Percentiles rank a stretch among this genome's conserved stretches.
Conservation (phyloP, 37 sponge, comb jelly and placozoan genomes). For the Lycopodina hypogea region DNA sequence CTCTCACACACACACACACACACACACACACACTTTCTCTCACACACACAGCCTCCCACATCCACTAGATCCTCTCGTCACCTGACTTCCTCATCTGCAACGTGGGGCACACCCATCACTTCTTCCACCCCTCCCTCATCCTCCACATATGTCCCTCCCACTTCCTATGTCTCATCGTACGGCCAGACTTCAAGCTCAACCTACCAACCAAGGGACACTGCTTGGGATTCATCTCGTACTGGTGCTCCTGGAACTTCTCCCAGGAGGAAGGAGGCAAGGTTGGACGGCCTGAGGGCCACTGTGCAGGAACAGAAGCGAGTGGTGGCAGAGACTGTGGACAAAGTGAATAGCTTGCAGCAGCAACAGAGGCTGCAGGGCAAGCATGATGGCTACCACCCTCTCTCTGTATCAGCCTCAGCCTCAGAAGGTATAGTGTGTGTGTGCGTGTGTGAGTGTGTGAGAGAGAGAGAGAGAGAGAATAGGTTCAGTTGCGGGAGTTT, state of each 20-base stretch:
- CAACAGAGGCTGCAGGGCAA: not conserved
- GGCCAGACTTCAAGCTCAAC: not conserved
- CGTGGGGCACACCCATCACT: not conserved
- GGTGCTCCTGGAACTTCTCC: not conserved
- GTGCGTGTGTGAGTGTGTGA: too few species aligned
- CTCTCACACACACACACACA: too few species aligned
- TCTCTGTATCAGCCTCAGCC: too few species aligned
- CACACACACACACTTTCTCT: not conserved
- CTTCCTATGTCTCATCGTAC: too few species aligned
- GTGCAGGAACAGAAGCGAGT: slow-evolving; percentile 43
- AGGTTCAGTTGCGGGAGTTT: too few species aligned
- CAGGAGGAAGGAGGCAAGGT: not conserved
- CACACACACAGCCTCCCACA: not conserved
- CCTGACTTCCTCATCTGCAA: not conserved
- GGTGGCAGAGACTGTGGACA: slow-evolving; percentile 9
- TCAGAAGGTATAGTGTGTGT: slow-evolving; percentile 34
- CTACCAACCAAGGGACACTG: not conserved
- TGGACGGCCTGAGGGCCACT: slow-evolving; percentile 11
- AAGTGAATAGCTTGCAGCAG: not conserved
- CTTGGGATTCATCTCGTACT: not conserved
- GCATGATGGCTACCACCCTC: slow-evolving; percentile 5
- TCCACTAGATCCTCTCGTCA: not conserved
- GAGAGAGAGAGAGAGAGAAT: too few species aligned
- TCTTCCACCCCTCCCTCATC: too few species aligned
- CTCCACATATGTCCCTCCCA: too few species aligned